These are phyloP conservation scores for Melieria crassipennis DNA, from an alignment of 2,888 invertebrate genomes.

Conservation along the genomic window DNA sequence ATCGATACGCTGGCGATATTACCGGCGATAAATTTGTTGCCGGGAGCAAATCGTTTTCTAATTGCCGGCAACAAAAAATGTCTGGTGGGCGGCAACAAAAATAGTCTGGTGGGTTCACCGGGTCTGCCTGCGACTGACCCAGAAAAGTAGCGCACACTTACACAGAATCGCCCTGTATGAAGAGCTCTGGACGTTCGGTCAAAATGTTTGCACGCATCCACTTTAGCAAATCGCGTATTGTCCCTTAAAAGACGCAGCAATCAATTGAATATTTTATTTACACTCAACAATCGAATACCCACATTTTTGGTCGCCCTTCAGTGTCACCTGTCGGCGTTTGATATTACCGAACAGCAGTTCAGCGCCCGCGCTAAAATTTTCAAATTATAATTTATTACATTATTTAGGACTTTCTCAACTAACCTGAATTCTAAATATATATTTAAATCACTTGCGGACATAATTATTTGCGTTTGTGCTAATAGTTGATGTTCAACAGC, in stretches of 20 bases:
- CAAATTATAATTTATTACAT: neutral
- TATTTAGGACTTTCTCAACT: neutral
- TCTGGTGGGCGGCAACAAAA: too few species aligned
- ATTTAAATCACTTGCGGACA: slow-evolving; percentile 46
- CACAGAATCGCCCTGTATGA: slow-evolving; percentile 67
- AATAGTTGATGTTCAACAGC: neutral
- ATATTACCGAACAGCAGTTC: slow-evolving; percentile 88
- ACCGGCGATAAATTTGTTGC: too few species aligned
- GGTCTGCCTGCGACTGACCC: neutral
- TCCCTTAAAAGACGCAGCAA: slow-evolving; percentile 68
- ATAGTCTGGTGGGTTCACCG: too few species aligned
- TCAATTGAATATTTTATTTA: slow-evolving; percentile 40
- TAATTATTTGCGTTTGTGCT: slow-evolving; percentile 23
- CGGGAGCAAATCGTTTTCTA: too few species aligned
- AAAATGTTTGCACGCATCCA: slow-evolving; percentile 90
- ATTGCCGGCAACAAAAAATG: too few species aligned
- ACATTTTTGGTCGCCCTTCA: slow-evolving; percentile 71
- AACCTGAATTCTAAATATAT: slow-evolving; percentile 60
- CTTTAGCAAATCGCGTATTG: slow-evolving; percentile 74
- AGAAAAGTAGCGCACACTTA: slow-evolving; percentile 46
- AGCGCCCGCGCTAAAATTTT: slow-evolving; percentile 79
- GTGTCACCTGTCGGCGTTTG: slow-evolving; percentile 74
- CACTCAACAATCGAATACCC: slow-evolving; percentile 39
- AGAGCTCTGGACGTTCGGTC: slow-evolving; percentile 82
- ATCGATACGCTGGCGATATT: too few species aligned